These are phyloP conservation scores for Pipistrellus pygmaeus DNA, from an alignment of 2,797 vertebrate genomes.

Conservation along the genomic window DNA sequence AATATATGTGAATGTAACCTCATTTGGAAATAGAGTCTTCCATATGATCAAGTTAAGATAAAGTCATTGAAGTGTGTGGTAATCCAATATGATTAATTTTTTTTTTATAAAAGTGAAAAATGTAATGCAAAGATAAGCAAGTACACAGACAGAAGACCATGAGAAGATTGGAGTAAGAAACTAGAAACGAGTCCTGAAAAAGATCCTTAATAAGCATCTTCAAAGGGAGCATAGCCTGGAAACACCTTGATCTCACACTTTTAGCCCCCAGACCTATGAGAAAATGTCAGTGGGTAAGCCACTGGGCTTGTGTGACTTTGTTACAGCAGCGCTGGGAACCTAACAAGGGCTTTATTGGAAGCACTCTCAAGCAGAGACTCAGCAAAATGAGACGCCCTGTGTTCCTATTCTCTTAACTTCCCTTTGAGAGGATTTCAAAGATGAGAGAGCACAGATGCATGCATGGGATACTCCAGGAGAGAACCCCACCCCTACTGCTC, in stretches of 20 bases:
- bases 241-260: neutral
- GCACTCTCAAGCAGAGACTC: neutral
- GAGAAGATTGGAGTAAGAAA: neutral
- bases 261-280: neutral
- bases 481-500: fast-evolving
- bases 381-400: neutral
- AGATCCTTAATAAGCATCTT: neutral
- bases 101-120: neutral
- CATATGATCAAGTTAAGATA: neutral
- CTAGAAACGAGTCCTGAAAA: neutral
- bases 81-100: neutral
- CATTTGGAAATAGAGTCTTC: neutral
- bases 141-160: neutral
- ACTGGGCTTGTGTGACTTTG: neutral
- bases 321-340: neutral
- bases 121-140: neutral
- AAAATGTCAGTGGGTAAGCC: neutral
- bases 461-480: neutral
- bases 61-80: neutral
- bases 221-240: neutral
- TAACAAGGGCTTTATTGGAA: neutral
- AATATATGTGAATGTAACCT: neutral
- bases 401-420: neutral
- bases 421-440: neutral
- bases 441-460: neutral